Evolutionary conservation across 2,797 vertebrate genomes (phyloP).

Genomic region (Neopelma chrysocephalum): DNA sequence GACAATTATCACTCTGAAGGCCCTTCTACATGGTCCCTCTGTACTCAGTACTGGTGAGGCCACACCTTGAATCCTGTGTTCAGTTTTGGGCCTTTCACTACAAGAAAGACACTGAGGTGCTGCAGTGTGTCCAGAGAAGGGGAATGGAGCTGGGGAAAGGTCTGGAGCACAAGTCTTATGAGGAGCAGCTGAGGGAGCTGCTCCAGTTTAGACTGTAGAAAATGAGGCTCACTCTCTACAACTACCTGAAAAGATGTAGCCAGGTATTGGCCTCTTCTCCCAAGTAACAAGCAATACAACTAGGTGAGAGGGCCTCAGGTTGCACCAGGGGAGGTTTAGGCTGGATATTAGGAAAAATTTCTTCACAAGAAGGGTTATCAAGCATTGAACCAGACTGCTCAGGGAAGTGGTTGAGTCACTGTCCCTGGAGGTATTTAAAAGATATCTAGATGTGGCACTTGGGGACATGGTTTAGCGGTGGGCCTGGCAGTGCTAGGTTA

Average conservation of each 20-base stretch:
- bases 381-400: neutral
- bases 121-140: neutral
- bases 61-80: neutral
- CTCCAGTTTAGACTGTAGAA: neutral
- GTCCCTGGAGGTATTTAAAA: neutral
- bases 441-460: neutral
- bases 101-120: neutral
- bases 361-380: neutral
- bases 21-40: neutral
- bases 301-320: neutral
- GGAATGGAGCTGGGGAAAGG: neutral
- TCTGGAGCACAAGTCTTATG: neutral
- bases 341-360: neutral
- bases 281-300: neutral
- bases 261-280: neutral
- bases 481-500: neutral
- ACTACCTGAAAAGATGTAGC: neutral
- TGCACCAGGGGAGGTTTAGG: neutral
- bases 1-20: neutral
- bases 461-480: neutral
- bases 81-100: neutral
- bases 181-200: neutral
- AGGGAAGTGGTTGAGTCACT: rapidly evolving
- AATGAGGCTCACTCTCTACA: neutral
- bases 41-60: rapidly evolving